Percentiles rank a stretch among this genome's conserved stretches.
Evolutionary conservation across 2,888 invertebrate species (phyloP).

Genomic region (Eutolmus rufibarbis): DNA sequence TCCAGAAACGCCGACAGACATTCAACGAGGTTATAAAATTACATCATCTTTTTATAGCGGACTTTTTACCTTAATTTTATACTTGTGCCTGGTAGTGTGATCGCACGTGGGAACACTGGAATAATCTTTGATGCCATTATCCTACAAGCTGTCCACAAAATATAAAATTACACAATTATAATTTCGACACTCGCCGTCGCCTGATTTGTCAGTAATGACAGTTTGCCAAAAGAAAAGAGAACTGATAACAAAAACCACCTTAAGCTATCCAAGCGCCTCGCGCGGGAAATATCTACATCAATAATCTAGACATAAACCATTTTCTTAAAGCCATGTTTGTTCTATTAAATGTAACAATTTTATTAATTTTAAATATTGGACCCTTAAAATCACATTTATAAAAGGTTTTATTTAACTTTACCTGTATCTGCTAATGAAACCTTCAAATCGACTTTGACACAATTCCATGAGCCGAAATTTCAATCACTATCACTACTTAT

Average conservation of each 20-base stretch:
- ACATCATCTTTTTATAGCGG: constrained; percentile 42
- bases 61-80: constrained; percentile 35
- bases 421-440: too few relatives aligned
- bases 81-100: background rate
- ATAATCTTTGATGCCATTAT: constrained; percentile 41
- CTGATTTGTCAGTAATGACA: background rate
- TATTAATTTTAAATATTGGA: background rate
- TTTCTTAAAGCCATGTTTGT: background rate
- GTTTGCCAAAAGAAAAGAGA: background rate
- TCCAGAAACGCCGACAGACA: background rate
- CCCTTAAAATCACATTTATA: too few relatives aligned
- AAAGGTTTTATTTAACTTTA: too few relatives aligned
- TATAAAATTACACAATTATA: background rate
- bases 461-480: too few relatives aligned
- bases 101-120: background rate
- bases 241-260: background rate
- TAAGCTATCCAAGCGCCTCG: background rate
- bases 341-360: background rate
- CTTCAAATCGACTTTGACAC: too few relatives aligned
- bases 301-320: background rate
- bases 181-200: background rate
- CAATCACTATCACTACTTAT: too few relatives aligned
- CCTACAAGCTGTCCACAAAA: background rate
- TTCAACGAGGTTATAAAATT: constrained; percentile 43
- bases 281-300: background rate